These are phyloP conservation scores for Thecophora atra DNA, from an alignment of 2,888 invertebrate species.

Conservation along the genomic window DNA sequence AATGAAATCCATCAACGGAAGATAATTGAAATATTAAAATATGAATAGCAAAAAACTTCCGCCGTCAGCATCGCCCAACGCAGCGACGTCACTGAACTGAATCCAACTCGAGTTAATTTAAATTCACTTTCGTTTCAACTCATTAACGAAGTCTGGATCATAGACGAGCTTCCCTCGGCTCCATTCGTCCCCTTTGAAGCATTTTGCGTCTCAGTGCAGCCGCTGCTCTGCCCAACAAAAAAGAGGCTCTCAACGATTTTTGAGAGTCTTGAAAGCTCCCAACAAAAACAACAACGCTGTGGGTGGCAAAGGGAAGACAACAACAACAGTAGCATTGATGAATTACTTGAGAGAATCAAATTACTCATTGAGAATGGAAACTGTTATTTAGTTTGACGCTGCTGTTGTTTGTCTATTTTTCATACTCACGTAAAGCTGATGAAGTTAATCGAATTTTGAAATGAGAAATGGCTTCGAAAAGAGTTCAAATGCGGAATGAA, in stretches of 20 bases:
- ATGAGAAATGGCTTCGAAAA: neutral
- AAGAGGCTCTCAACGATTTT: neutral
- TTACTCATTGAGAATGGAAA: too few relatives aligned
- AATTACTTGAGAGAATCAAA: neutral
- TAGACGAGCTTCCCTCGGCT: neutral
- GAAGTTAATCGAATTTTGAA: conserved; percentile 24
- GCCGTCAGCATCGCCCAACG: neutral
- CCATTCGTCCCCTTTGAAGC: conserved; percentile 1
- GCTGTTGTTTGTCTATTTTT: neutral
- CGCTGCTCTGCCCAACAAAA: neutral
- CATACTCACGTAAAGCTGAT: conserved; percentile 12
- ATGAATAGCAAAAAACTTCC: too few relatives aligned
- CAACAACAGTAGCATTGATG: neutral
- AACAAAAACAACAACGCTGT: conserved; percentile 6
- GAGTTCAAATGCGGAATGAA: neutral
- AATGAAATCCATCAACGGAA: conserved; percentile 11
- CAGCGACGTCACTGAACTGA: neutral
- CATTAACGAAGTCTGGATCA: conserved; percentile 38
- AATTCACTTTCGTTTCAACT: conserved; percentile 45
- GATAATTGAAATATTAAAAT: conserved; percentile 22
- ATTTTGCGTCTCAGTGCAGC: neutral
- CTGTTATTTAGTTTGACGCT: too few relatives aligned
- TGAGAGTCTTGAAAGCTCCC: conserved; percentile 6
- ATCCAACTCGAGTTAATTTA: conserved; percentile 37
- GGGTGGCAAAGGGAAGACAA: conserved; percentile 16